A percentile compares a stretch with the other conserved stretches of the same genome.
phyloP scores from a whole-genome alignment of 2,113 vertebrate genomes.

The Syrmaticus mikado region DNA sequence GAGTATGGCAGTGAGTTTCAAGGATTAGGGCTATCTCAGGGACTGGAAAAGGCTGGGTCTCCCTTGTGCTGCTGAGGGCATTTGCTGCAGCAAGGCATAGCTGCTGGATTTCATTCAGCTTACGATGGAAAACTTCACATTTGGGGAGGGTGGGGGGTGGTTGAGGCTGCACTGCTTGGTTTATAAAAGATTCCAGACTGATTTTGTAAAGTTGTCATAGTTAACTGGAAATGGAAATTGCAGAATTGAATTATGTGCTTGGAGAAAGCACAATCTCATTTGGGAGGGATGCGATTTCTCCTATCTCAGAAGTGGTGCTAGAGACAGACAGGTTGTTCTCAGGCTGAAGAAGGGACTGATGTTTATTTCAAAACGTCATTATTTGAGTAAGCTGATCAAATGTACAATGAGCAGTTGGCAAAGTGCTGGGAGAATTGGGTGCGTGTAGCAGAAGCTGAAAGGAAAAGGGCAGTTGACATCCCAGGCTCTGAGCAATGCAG shows the following conservation, averaged over 20 bases:
- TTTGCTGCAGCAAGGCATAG: not conserved
- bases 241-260: not conserved
- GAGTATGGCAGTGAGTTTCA: not conserved
- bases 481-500: not conserved
- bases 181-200: not conserved
- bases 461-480: not conserved
- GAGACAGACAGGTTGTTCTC: not conserved
- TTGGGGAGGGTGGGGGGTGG: no score
- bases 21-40: not conserved
- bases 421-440: not conserved
- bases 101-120: not conserved
- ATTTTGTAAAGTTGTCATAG: not conserved
- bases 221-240: not conserved
- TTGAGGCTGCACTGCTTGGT: not conserved
- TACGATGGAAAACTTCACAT: not conserved
- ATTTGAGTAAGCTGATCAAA: not conserved
- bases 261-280: not conserved
- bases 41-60: not conserved
- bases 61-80: not conserved
- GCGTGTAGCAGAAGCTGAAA: not conserved
- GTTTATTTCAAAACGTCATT: not conserved
- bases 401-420: not conserved
- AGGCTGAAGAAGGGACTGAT: not conserved
- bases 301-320: not conserved
- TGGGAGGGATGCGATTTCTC: not conserved